A percentile compares a stretch with the other conserved stretches of the same genome.
Conservation (phyloP, 2,888 invertebrate genomes). For the Tipula confusa region DNA sequence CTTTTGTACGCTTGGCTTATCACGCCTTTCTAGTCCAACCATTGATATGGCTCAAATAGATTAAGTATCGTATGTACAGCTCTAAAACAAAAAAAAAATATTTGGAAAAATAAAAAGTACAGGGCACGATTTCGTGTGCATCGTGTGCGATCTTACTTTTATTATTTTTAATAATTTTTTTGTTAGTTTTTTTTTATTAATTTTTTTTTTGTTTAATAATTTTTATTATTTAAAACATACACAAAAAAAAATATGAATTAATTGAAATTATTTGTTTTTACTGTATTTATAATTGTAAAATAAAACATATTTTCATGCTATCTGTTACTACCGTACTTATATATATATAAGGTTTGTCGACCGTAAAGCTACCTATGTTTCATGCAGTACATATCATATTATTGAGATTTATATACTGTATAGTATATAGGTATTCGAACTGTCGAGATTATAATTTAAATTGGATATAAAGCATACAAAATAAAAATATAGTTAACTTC, state of each 20-base stretch:
- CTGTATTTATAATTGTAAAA: constrained; percentile 26
- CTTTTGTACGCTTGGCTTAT: background rate
- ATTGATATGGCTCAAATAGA: background rate
- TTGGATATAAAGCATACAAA: background rate
- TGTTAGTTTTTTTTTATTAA: background rate
- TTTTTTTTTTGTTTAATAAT: background rate
- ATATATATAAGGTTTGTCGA: background rate
- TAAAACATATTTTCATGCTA: background rate
- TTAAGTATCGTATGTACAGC: background rate
- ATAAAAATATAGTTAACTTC: constrained; percentile 13
- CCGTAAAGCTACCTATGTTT: background rate
- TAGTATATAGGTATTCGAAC: background rate
- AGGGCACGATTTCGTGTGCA: constrained; percentile 8
- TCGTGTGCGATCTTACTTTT: constrained; percentile 29
- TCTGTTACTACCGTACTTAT: background rate
- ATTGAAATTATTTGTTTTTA: constrained; percentile 27
- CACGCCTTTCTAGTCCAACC: background rate
- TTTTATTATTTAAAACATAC: background rate
- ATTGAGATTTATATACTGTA: background rate
- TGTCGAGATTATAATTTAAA: background rate
- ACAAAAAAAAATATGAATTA: constrained; percentile 7
- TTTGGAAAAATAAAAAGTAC: background rate
- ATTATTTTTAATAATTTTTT: background rate
- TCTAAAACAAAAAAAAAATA: background rate
- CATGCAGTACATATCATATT: background rate